phyloP scores from a whole-genome alignment of 2,888 invertebrate species.

The Calameuta pallipes region DNA sequence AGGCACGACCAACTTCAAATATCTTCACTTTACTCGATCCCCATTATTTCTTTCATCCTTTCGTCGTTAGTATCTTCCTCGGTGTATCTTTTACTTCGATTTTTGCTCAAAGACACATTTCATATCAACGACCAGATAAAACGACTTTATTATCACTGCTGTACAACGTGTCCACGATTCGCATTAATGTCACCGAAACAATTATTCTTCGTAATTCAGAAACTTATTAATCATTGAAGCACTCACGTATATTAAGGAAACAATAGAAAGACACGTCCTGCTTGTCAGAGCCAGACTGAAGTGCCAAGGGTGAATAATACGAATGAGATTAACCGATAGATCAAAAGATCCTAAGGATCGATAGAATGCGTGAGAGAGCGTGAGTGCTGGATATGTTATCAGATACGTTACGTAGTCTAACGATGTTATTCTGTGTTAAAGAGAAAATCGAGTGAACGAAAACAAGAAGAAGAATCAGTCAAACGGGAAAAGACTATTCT shows the following conservation, averaged over 20 bases:
- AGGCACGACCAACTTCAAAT: conserved; percentile 3
- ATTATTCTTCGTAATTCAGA: too few relatives aligned
- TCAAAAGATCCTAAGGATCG: neutral
- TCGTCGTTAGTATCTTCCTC: neutral
- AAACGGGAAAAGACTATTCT: neutral
- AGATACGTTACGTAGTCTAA: conserved; percentile 22
- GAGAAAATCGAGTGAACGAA: conserved; percentile 25
- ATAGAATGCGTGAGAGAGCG: conserved; percentile 4
- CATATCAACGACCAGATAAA: conserved; percentile 37
- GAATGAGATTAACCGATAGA: neutral
- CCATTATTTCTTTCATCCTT: neutral
- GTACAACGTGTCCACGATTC: conserved; percentile 20
- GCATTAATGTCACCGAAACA: conserved; percentile 16
- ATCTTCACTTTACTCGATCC: neutral
- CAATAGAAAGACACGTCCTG: neutral
- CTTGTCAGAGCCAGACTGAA: neutral
- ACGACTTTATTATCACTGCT: neutral
- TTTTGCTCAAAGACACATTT: conserved; percentile 42
- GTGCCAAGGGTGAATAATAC: neutral
- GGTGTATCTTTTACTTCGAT: conserved; percentile 13
- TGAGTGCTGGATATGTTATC: conserved; percentile 19
- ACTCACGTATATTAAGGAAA: neutral
- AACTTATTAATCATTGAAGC: neutral
- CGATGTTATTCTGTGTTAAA: conserved; percentile 32
- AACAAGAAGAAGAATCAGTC: conserved; percentile 28